These are phyloP conservation scores for Synergus gifuensis DNA, from an alignment of 2,888 invertebrate genomes.

Conservation along the genomic window DNA sequence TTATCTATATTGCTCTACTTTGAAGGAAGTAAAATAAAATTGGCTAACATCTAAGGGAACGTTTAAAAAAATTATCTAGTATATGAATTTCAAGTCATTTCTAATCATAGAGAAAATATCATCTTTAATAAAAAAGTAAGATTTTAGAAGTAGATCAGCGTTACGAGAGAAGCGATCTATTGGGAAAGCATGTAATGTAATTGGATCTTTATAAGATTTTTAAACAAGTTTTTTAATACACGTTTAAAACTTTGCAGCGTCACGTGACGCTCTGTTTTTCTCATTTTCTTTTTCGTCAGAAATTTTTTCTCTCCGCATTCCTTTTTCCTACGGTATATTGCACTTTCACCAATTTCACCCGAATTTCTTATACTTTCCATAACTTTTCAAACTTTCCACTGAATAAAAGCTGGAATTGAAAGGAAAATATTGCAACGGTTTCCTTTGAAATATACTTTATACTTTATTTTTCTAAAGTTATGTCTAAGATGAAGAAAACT, in stretches of 20 bases:
- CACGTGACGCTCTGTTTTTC: constrained; percentile 34
- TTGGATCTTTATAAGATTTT: constrained; percentile 28
- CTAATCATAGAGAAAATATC: no score
- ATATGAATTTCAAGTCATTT: no score
- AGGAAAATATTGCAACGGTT: constrained; percentile 31
- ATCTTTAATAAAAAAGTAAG: neutral
- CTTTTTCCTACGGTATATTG: constrained; percentile 27
- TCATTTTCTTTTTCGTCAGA: constrained; percentile 23
- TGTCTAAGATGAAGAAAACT: constrained; percentile 15
- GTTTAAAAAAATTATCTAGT: no score
- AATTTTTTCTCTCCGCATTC: neutral
- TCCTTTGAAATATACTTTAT: constrained; percentile 35
- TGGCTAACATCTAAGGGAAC: neutral
- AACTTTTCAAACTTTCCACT: constrained; percentile 30
- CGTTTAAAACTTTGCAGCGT: constrained; percentile 34
- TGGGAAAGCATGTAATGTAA: constrained; percentile 19
- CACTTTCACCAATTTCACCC: constrained; percentile 38
- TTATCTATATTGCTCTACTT: constrained; percentile 26
- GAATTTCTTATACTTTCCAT: constrained; percentile 37
- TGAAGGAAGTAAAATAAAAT: neutral
- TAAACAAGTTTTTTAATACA: constrained; percentile 23
- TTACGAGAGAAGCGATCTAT: constrained; percentile 9
- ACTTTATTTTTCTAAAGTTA: constrained; percentile 16
- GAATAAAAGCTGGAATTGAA: constrained; percentile 33
- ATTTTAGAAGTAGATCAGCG: neutral